Percentiles rank a stretch among this genome's conserved stretches.
phyloP scores from a whole-genome alignment of 2,113 vertebrate species.

The Ornithorhynchus anatinus region DNA sequence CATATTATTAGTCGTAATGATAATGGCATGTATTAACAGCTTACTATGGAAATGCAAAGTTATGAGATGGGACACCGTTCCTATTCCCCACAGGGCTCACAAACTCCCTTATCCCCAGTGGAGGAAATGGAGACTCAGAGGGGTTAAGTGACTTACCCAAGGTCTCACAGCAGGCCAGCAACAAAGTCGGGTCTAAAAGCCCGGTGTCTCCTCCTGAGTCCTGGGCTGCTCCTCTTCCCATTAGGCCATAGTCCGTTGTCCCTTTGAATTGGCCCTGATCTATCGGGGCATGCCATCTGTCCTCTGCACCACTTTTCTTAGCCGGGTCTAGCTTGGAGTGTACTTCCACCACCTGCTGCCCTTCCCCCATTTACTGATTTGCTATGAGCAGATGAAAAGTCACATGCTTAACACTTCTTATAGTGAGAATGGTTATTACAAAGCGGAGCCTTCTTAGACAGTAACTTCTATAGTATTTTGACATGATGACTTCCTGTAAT shows the following conservation, averaged over 20 bases:
- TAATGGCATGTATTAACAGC: no score
- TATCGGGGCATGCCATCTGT: no score
- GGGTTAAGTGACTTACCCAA: neutral
- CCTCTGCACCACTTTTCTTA: no score
- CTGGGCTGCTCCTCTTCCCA: neutral
- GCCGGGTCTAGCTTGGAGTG: no score
- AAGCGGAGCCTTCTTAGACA: conserved; percentile 47
- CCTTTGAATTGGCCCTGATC: no score
- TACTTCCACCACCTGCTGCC: neutral
- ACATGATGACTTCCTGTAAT: conserved; percentile 66
- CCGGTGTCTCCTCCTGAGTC: neutral
- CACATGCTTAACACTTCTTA: neutral
- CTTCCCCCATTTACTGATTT: neutral
- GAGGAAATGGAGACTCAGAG: neutral
- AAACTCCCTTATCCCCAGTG: neutral
- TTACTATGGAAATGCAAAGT: no score
- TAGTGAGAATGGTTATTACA: conserved; percentile 34
- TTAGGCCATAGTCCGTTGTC: no score
- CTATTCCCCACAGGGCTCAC: no score
- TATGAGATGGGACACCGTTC: no score
- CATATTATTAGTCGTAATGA: no score
- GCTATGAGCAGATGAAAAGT: neutral
- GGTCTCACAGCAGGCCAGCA: neutral
- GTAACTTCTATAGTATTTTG: conserved; percentile 60
- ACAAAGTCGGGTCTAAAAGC: neutral